These are phyloP conservation scores for Drosophila limbata DNA, from an alignment of 2,888 invertebrate genomes.

Conservation along the genomic window DNA sequence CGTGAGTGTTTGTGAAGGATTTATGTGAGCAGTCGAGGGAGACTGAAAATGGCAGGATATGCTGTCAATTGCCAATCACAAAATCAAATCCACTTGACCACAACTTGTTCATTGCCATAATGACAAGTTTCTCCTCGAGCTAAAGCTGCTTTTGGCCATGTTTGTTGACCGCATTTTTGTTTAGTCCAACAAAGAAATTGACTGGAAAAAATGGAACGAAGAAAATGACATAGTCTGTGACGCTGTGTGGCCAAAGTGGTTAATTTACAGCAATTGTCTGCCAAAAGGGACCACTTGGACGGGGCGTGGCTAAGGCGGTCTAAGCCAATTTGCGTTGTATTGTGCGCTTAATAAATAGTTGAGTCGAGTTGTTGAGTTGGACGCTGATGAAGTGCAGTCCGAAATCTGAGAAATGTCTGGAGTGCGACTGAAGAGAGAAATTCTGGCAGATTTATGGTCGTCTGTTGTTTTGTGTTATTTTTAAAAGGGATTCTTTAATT, in stretches of 20 bases:
- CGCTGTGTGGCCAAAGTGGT: conserved; percentile 39
- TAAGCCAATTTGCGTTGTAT: conserved; percentile 66
- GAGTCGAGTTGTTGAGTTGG: conserved; percentile 25
- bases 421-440: conserved; percentile 15
- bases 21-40: conserved; percentile 9
- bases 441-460: conserved; percentile 56
- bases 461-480: conserved; percentile 5
- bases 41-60: background rate
- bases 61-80: conserved; percentile 40
- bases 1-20: conserved; percentile 22
- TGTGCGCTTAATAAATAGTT: conserved; percentile 75
- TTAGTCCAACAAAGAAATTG: conserved; percentile 20
- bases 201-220: conserved; percentile 4
- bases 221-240: conserved; percentile 34
- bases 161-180: conserved; percentile 34
- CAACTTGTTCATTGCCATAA: conserved; percentile 39
- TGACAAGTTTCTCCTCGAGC: conserved; percentile 10
- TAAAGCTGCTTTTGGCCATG: background rate
- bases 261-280: conserved; percentile 59
- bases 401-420: conserved; percentile 30
- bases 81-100: conserved; percentile 51
- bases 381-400: conserved; percentile 49
- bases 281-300: conserved; percentile 23
- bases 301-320: conserved; percentile 43
- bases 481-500: conserved; percentile 21